Conservation (phyloP, 2,113 vertebrate species). For the Poecilia latipinna region DNA sequence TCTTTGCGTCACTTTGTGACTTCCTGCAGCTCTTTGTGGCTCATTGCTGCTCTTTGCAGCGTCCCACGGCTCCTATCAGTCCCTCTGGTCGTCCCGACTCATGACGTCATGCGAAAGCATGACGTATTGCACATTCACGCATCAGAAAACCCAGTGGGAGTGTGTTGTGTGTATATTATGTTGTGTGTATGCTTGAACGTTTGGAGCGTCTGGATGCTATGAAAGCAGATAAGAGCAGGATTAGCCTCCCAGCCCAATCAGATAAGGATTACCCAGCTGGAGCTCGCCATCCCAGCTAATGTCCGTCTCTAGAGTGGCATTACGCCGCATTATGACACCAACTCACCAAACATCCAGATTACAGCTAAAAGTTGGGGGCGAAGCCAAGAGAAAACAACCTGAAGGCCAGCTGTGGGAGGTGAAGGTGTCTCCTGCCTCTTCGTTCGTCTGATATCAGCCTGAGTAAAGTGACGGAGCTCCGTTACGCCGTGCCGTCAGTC, state of each 20-base stretch:
- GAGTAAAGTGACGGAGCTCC: slow-evolving; percentile 50
- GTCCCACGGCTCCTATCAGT: slow-evolving; percentile 37
- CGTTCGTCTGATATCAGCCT: slow-evolving; percentile 35
- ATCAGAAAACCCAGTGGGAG: slow-evolving; percentile 54
- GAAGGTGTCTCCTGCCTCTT: slow-evolving; percentile 15
- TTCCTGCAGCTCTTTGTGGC: too few species aligned
- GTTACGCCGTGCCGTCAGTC: slow-evolving; percentile 55
- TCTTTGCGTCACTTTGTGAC: too few species aligned
- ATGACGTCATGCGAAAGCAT: slow-evolving; percentile 45
- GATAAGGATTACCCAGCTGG: slow-evolving; percentile 74
- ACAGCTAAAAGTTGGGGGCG: slow-evolving; percentile 18
- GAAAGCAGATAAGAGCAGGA: slow-evolving; percentile 58
- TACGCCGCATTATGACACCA: slow-evolving; percentile 64
- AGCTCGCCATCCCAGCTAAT: slow-evolving; percentile 64
- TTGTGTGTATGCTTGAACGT: slow-evolving; percentile 24
- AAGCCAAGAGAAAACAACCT: slow-evolving; percentile 5
- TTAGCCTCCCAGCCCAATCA: slow-evolving; percentile 73
- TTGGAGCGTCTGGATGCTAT: slow-evolving; percentile 36
- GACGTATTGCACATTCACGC: slow-evolving; percentile 43
- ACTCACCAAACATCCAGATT: slow-evolving; percentile 51
- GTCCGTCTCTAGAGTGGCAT: slow-evolving; percentile 61
- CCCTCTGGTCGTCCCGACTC: slow-evolving; percentile 35
- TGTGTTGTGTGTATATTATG: slow-evolving; percentile 25
- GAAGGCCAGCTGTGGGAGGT: slow-evolving; percentile 37
- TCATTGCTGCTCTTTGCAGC: too few species aligned